These are phyloP conservation scores for Halcyon badia DNA, from an alignment of 2,797 vertebrate genomes.

Conservation along the genomic window DNA sequence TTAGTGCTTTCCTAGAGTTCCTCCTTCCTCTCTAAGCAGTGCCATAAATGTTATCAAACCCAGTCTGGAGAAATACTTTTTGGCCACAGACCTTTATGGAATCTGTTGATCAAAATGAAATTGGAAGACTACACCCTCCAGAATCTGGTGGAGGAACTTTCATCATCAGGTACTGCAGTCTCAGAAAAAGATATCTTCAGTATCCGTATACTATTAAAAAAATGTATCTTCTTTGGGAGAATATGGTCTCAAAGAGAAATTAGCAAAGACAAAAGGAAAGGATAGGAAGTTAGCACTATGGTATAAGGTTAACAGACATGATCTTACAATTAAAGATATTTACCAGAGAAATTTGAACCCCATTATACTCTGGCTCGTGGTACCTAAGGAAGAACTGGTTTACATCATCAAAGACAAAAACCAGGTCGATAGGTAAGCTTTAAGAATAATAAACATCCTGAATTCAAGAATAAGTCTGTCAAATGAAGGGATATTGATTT, in stretches of 20 bases:
- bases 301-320: slow-evolving; percentile 76
- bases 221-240: not conserved
- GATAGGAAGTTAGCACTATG: slow-evolving; percentile 47
- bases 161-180: not conserved
- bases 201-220: not conserved
- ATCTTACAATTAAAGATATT: slow-evolving; percentile 84
- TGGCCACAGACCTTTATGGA: not conserved
- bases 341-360: slow-evolving; percentile 82
- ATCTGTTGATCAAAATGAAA: not conserved
- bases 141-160: not conserved
- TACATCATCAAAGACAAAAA: slow-evolving; percentile 87
- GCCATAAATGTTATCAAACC: accelerated
- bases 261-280: slow-evolving; percentile 50
- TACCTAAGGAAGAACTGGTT: slow-evolving; percentile 83
- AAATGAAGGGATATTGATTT: slow-evolving; percentile 87
- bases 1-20: not conserved
- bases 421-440: slow-evolving; percentile 89
- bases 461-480: slow-evolving; percentile 86
- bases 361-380: slow-evolving; percentile 77
- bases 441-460: slow-evolving; percentile 90
- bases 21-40: not conserved
- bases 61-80: not conserved
- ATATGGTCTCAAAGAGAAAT: not conserved
- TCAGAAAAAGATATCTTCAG: not conserved
- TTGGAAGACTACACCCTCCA: not conserved